phyloP scores from a whole-genome alignment of 2,888 invertebrate genomes.

The Imbricaverruca yamaguchii region DNA sequence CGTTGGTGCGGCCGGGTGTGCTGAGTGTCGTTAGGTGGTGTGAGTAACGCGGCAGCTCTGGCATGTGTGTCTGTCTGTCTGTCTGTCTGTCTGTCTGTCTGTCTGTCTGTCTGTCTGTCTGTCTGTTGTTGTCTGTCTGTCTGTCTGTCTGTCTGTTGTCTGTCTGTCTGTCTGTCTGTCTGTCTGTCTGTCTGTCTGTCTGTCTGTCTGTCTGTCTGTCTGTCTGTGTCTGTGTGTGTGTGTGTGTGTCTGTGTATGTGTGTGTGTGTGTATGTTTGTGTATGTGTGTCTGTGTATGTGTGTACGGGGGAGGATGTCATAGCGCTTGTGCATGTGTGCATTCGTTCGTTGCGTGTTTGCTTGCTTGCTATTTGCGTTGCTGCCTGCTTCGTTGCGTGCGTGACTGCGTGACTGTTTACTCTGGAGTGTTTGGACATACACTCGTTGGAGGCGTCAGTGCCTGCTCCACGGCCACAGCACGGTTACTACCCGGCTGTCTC shows the following conservation, averaged over 20 bases:
- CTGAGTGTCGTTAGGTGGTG: too few relatives aligned
- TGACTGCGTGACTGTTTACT: background rate
- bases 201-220: background rate
- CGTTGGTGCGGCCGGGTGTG: too few relatives aligned
- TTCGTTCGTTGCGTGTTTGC: background rate
- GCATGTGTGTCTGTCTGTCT: too few relatives aligned
- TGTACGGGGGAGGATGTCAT: too few relatives aligned
- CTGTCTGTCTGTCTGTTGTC: constrained; percentile 27
- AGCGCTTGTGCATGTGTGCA: background rate
- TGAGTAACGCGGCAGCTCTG: too few relatives aligned
- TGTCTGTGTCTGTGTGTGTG: background rate
- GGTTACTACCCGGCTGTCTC: too few relatives aligned
- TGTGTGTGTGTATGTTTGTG: constrained; percentile 28
- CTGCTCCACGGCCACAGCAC: too few relatives aligned
- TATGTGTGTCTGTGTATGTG: constrained; percentile 24
- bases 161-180: constrained; percentile 23
- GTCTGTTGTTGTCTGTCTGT: constrained; percentile 27
- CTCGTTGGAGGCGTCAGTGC: too few relatives aligned
- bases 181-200: background rate
- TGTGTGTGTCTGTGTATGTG: constrained; percentile 25
- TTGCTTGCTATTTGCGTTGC: too few relatives aligned
- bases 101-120: constrained; percentile 9
- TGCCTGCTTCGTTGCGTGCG: background rate
- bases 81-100: background rate
- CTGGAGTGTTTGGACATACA: too few relatives aligned